Evolutionary conservation across 2,888 invertebrate genomes (phyloP).

Genomic region (Microctonus hyperodae): DNA sequence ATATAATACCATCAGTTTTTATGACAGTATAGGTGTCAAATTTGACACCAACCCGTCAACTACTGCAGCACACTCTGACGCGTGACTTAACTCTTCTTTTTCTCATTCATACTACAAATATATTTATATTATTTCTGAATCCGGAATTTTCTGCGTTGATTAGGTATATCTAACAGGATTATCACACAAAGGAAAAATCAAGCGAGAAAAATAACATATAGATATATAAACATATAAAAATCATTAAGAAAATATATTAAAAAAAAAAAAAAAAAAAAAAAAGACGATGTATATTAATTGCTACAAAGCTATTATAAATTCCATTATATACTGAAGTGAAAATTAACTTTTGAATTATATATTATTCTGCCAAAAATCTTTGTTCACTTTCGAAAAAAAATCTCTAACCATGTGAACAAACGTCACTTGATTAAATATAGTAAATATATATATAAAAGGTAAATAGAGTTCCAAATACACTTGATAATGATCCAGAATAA

Average conservation of each 20-base stretch:
- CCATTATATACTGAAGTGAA: too few relatives aligned
- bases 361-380: too few relatives aligned
- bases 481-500: neutral
- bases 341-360: too few relatives aligned
- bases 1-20: conserved; percentile 23
- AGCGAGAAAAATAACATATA: neutral
- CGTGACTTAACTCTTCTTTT: conserved; percentile 24
- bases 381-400: too few relatives aligned
- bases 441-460: neutral
- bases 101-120: neutral
- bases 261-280: too few relatives aligned
- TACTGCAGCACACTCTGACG: conserved; percentile 39
- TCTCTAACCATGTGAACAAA: neutral
- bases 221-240: too few relatives aligned
- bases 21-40: conserved; percentile 39
- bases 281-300: too few relatives aligned
- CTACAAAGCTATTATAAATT: too few relatives aligned
- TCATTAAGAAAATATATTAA: too few relatives aligned
- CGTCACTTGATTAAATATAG: neutral
- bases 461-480: neutral
- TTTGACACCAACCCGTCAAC: conserved; percentile 45
- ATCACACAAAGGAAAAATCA: neutral
- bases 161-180: too few relatives aligned
- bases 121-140: neutral
- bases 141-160: too few relatives aligned